These are phyloP conservation scores for Lordiphosa fenestrarum DNA, from an alignment of 2,888 invertebrate species.

Conservation along the genomic window DNA sequence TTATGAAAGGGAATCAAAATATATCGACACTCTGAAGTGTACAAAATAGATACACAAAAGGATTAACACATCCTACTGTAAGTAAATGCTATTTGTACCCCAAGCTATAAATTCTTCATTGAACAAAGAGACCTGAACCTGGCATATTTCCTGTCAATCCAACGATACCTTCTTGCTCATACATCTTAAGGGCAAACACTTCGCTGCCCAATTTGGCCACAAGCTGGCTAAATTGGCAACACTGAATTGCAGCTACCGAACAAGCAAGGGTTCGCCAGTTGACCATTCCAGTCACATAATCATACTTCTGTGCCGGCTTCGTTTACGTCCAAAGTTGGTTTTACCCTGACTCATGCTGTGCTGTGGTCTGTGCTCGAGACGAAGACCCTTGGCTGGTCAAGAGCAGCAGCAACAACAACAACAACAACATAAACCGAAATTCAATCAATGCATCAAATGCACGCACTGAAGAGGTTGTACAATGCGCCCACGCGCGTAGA, in stretches of 20 bases:
- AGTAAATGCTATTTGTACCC: too few species aligned
- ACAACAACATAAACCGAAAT: slow-evolving; percentile 48
- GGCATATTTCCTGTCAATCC: too few species aligned
- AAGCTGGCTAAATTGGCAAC: slow-evolving; percentile 27
- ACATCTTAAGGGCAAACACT: too few species aligned
- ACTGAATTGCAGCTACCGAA: slow-evolving; percentile 39
- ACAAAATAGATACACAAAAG: too few species aligned
- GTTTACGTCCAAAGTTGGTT: slow-evolving; percentile 7
- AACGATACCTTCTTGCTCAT: too few species aligned
- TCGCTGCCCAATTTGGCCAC: slow-evolving; percentile 31
- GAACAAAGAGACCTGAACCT: too few species aligned
- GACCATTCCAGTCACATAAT: slow-evolving; percentile 53
- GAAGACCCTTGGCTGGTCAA: slow-evolving; percentile 52
- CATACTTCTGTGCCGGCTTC: slow-evolving; percentile 18
- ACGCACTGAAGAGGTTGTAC: slow-evolving; percentile 24
- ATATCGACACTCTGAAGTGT: too few species aligned
- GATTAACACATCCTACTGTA: too few species aligned
- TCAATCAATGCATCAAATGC: slow-evolving; percentile 74
- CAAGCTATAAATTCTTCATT: too few species aligned
- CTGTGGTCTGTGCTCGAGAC: slow-evolving; percentile 20
- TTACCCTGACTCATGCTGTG: slow-evolving; percentile 36
- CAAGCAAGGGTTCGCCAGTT: slow-evolving; percentile 16
- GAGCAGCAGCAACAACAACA: slow-evolving; percentile 34
- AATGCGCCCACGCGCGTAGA: slow-evolving; percentile 44
- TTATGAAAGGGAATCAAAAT: too few species aligned